Evolutionary conservation across 2,113 vertebrate species (phyloP).

Genomic region (Carassius gibelio): DNA sequence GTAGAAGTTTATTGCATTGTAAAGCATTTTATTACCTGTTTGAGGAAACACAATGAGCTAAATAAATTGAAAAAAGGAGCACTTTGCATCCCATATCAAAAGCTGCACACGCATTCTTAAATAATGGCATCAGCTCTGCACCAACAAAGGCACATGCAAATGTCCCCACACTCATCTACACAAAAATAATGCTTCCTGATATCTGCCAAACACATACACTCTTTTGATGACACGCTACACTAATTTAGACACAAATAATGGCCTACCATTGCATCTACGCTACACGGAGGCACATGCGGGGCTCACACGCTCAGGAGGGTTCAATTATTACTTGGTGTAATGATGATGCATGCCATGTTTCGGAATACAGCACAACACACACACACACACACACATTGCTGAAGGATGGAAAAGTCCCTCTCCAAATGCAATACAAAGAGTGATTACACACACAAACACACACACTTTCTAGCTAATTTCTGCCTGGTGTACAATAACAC

Average conservation of each 20-base stretch:
- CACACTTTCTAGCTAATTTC: slow-evolving; percentile 41
- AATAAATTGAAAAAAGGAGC: not conserved
- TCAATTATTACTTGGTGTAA: slow-evolving; percentile 40
- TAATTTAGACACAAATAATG: slow-evolving; percentile 32
- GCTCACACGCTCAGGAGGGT: slow-evolving; percentile 21
- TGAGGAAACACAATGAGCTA: slow-evolving; percentile 2
- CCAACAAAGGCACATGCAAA: slow-evolving; percentile 8
- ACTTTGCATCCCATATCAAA: not conserved
- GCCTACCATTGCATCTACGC: not conserved
- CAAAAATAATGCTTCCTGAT: slow-evolving; percentile 20
- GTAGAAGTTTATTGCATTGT: slow-evolving; percentile 14
- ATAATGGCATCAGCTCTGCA: not conserved
- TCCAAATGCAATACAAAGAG: slow-evolving; percentile 5
- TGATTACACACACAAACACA: not conserved
- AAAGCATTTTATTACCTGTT: slow-evolving; percentile 32
- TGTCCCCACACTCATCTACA: not conserved
- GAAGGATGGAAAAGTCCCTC: slow-evolving; percentile 19
- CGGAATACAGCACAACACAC: not conserved
- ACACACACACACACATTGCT: slow-evolving; percentile 20
- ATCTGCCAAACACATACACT: slow-evolving; percentile 31
- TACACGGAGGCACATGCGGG: not conserved
- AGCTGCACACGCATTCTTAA: slow-evolving; percentile 5
- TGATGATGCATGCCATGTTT: slow-evolving; percentile 45
- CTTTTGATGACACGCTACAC: slow-evolving; percentile 17
- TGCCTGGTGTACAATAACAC: slow-evolving; percentile 45